These are phyloP conservation scores for Parascotia fuliginaria DNA, from an alignment of 2,888 invertebrate genomes.

Conservation along the genomic window DNA sequence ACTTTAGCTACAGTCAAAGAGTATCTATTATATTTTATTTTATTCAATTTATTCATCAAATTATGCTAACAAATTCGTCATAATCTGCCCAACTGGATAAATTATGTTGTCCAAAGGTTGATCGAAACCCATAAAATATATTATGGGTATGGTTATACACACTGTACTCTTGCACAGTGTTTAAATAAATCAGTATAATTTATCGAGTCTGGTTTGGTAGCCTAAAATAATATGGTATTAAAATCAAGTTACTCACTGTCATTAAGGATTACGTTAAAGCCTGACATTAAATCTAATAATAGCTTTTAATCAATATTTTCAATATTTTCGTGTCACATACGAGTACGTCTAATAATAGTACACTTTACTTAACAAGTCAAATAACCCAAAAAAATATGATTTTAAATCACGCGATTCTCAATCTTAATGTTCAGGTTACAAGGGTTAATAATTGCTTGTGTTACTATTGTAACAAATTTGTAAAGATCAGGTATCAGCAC, in stretches of 20 bases:
- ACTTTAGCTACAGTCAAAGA: neutral
- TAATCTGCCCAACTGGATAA: no score
- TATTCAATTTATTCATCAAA: no score
- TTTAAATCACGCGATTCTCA: constrained; percentile 30
- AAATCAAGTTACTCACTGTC: no score
- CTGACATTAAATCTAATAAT: neutral
- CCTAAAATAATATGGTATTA: no score
- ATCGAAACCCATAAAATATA: no score
- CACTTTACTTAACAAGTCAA: constrained; percentile 4
- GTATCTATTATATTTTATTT: neutral
- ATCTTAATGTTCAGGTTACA: constrained; percentile 32
- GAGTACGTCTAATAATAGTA: constrained; percentile 5
- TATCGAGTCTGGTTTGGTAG: no score
- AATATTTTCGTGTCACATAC: constrained; percentile 1
- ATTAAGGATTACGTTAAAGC: neutral
- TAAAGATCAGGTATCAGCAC: constrained; percentile 23
- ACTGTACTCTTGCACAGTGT: no score
- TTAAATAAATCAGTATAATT: no score
- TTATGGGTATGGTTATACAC: no score
- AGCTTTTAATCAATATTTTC: neutral
- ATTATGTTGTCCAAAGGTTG: no score
- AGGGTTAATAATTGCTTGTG: constrained; percentile 36
- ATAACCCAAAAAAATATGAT: neutral
- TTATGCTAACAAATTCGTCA: no score
- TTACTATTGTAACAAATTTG: constrained; percentile 33